Base-by-base conservation (phyloP, 2,113 vertebrate genomes). In the Pimephales promelas region DNA sequence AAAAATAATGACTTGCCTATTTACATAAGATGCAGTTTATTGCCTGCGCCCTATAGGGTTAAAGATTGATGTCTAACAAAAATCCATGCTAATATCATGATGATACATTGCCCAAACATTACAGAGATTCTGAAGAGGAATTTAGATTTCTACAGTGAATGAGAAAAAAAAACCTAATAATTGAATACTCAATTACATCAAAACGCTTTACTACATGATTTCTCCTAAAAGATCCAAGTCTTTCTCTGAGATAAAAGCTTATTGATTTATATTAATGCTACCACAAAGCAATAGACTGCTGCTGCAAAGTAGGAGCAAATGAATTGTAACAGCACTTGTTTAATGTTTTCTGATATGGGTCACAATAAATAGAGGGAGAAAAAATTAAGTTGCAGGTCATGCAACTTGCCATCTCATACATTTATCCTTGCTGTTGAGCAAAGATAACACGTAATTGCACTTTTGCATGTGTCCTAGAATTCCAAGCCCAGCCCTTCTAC, bases 311-410 rank as follows among this genome's bases (percentile, higher is more conserved):
- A 13, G 14, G 10, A 56, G 52, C 52, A n/a, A 72, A 72, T 72
- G n/a, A 24, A 72, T 45, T 45, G 6, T 26, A 45, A 26, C 36
- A 45, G 68, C 40, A 20, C 45, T 74, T 45, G 34, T 78, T n/a
- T 18, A 78, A 43, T 78, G 76, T 26, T 40, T 31, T 45, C 57
- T 10, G 10, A 62, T 45, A 28, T 45, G 13, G 56, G 56, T 79
- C n/a, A 79, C 11, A 22, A 57, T 10, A 76, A 76, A 76, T 76
- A 20, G 3, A 78, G 54, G 26, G 75, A 59, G 31, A 59, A 78
- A 40, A 40, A 59, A 20, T 10, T 3, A 59, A n/a, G n/a, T n/a
- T n/a, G n/a, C n/a, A 77, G 20, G 31, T 54, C 59, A 34, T 59
- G 16, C 54, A 78, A 43, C 34, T 79, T 24, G 22, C 2, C 26